Evolutionary conservation across 2,797 vertebrate genomes (phyloP).

Genomic region (Dermochelys coriacea): DNA sequence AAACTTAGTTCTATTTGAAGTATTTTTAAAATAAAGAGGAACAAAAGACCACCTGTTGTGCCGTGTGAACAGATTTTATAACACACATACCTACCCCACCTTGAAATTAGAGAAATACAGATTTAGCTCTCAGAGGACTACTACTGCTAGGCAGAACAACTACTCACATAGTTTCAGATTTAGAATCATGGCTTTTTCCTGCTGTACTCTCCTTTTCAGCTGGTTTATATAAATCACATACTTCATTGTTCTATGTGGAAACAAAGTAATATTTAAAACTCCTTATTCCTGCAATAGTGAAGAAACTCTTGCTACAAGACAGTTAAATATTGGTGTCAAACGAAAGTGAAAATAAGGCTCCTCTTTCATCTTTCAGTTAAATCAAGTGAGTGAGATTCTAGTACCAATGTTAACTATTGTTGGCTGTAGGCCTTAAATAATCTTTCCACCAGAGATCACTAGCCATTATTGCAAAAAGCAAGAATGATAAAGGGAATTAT

Average conservation of each 20-base stretch:
- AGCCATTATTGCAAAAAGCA: background rate
- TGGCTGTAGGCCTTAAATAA: background rate
- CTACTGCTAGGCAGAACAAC: background rate
- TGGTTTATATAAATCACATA: background rate
- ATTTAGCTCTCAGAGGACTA: background rate
- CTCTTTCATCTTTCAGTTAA: background rate
- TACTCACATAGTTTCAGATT: constrained; percentile 72
- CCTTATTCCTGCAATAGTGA: background rate
- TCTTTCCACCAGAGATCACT: background rate
- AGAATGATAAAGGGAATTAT: background rate
- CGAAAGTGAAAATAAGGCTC: background rate
- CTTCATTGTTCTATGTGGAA: constrained; percentile 19
- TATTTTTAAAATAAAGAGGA: background rate
- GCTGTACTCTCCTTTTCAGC: constrained; percentile 17
- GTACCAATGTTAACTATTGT: background rate
- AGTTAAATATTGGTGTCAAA: background rate
- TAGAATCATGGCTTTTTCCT: constrained; percentile 23
- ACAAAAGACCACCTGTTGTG: background rate
- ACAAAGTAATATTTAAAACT: background rate
- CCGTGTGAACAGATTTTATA: accelerated
- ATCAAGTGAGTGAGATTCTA: background rate
- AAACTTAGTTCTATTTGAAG: background rate
- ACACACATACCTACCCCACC: background rate
- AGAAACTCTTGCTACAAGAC: background rate
- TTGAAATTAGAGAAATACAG: background rate